Conservation (phyloP, 2,797 vertebrate species). For the Sebastes vulpes region DNA sequence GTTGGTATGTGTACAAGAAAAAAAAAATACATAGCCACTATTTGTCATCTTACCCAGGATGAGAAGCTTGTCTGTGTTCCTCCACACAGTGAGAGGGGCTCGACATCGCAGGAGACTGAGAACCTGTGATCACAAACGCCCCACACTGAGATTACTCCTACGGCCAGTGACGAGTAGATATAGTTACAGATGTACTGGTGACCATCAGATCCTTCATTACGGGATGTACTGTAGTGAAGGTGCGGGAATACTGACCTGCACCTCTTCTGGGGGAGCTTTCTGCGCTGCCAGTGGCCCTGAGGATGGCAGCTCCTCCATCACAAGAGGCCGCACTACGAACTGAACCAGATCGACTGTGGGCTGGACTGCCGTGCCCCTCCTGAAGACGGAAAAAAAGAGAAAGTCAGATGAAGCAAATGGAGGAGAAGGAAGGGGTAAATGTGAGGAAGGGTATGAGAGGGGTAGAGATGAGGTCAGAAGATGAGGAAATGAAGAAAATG, state of each 20-base stretch:
- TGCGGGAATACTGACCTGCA: constrained; percentile 62
- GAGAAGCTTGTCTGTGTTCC: constrained; percentile 84
- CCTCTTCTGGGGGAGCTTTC: constrained; percentile 78
- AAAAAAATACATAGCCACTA: no score
- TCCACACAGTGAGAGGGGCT: constrained; percentile 80
- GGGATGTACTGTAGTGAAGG: background rate
- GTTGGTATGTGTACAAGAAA: no score
- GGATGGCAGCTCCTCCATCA: constrained; percentile 49
- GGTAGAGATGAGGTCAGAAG: background rate
- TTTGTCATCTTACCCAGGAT: constrained; percentile 85
- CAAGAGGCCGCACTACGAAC: constrained; percentile 62
- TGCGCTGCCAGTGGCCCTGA: constrained; percentile 77
- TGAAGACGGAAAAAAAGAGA: constrained; percentile 53
- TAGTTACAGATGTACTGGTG: background rate
- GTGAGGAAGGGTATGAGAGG: background rate
- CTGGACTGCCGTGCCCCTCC: constrained; percentile 84
- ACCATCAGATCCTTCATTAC: background rate
- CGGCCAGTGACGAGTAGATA: background rate
- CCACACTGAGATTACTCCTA: background rate
- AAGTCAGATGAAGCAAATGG: background rate
- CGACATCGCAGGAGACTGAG: constrained; percentile 75
- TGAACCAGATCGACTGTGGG: constrained; percentile 83
- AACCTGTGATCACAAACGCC: constrained; percentile 63
- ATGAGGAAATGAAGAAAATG: background rate
- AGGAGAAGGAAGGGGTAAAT: background rate